Percentiles rank a stretch among this genome's conserved stretches.
Evolutionary conservation across 2,888 invertebrate species (phyloP).

Genomic region (Allophyes oxyacanthae): DNA sequence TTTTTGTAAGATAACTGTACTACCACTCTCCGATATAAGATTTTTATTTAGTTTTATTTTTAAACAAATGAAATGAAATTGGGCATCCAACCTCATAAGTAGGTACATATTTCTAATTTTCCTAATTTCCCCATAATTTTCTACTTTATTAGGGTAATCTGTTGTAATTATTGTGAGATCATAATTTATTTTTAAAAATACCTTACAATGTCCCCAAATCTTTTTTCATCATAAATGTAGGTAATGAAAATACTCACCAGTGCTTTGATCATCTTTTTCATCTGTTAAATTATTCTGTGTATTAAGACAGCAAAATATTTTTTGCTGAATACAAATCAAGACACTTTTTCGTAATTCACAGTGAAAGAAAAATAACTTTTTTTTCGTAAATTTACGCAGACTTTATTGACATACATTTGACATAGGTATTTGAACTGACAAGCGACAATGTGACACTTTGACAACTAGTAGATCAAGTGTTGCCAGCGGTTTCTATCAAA

Average conservation of each 20-base stretch:
- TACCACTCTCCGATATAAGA: no score
- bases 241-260: slow-evolving; percentile 49
- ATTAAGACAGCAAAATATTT: background rate
- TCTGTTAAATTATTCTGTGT: slow-evolving; percentile 4
- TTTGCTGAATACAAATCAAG: background rate
- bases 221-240: background rate
- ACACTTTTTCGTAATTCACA: slow-evolving; percentile 1
- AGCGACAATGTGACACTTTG: background rate
- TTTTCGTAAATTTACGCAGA: slow-evolving; percentile 14
- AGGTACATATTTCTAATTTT: no score
- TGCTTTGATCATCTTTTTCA: slow-evolving; percentile 54
- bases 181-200: slow-evolving; percentile 4
- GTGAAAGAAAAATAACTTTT: slow-evolving; percentile 1
- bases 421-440: no score
- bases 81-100: no score
- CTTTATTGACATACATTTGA: slow-evolving; percentile 14
- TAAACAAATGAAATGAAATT: no score
- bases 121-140: no score
- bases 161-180: slow-evolving; percentile 13
- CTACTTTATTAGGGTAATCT: background rate
- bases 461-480: background rate
- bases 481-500: no score
- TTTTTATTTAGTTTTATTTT: no score
- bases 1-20: no score
- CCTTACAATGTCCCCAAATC: background rate